Conservation (phyloP, 2,888 invertebrate genomes). For the Cotesia congregata region DNA sequence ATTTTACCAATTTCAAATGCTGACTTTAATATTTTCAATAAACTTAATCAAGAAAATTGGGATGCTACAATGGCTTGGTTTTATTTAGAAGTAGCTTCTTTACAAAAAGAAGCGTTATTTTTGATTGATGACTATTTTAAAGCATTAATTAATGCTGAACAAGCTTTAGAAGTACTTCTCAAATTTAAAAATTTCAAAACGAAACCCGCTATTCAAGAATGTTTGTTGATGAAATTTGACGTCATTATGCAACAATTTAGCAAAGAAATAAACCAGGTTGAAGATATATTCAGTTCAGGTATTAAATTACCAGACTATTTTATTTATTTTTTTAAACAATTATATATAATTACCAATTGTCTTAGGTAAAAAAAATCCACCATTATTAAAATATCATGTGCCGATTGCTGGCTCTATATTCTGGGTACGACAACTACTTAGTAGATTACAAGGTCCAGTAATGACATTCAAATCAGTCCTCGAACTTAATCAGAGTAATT, state of each 20-base stretch:
- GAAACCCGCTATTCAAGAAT: slow-evolving; percentile 79
- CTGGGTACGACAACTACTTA: slow-evolving; percentile 87
- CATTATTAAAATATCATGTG: slow-evolving; percentile 82
- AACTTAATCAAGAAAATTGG: slow-evolving; percentile 88
- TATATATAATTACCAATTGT: slow-evolving; percentile 31
- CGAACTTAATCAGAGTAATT: slow-evolving; percentile 80
- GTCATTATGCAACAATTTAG: slow-evolving; percentile 88
- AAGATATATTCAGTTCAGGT: slow-evolving; percentile 78
- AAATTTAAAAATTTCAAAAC: slow-evolving; percentile 87
- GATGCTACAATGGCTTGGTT: slow-evolving; percentile 85
- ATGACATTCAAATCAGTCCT: slow-evolving; percentile 82
- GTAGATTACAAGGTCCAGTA: slow-evolving; percentile 84
- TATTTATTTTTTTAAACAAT: no score
- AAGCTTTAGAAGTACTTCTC: slow-evolving; percentile 83
- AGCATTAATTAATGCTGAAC: slow-evolving; percentile 84
- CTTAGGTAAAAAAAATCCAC: slow-evolving; percentile 77
- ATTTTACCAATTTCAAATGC: slow-evolving; percentile 78
- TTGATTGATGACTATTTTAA: slow-evolving; percentile 91
- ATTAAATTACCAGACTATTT: slow-evolving; percentile 50
- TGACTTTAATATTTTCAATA: slow-evolving; percentile 87
- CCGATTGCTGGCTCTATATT: slow-evolving; percentile 87
- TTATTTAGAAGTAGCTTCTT: slow-evolving; percentile 78
- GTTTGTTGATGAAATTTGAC: slow-evolving; percentile 86
- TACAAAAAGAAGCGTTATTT: slow-evolving; percentile 86
- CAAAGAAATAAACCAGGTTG: slow-evolving; percentile 83